These are phyloP conservation scores for Zaprionus tsacasi DNA, from an alignment of 1,140 invertebrate species.

Conservation along the genomic window DNA sequence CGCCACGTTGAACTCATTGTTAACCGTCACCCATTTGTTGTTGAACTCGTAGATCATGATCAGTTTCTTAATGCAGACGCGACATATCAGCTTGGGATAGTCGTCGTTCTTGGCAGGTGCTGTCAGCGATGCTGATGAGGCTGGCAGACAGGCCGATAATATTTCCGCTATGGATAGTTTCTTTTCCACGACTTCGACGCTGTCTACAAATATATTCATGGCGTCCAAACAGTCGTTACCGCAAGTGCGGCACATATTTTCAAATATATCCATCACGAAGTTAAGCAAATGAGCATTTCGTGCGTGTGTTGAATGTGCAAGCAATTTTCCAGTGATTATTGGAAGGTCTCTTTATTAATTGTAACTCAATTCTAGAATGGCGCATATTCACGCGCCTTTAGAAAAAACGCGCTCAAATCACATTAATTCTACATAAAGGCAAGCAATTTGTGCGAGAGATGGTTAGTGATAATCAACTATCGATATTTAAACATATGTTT, in stretches of 20 bases:
- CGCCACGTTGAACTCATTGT: constrained; percentile 66
- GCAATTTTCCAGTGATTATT: not conserved
- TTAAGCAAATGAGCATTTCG: not conserved
- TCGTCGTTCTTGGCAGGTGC: constrained; percentile 32
- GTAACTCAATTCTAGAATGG: not conserved
- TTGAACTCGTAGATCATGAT: constrained; percentile 59
- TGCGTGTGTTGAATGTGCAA: not conserved
- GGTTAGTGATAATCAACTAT: constrained; percentile 8
- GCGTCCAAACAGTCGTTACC: constrained; percentile 65
- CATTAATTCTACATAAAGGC: not conserved
- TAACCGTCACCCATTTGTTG: constrained; percentile 50
- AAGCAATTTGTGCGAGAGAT: constrained; percentile 1
- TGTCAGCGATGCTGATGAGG: constrained; percentile 20
- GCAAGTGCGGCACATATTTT: constrained; percentile 72
- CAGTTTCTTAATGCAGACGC: constrained; percentile 60
- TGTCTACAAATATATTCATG: constrained; percentile 44
- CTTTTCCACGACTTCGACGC: constrained; percentile 13
- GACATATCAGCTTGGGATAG: constrained; percentile 70
- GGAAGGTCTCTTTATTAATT: not conserved
- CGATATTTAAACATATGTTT: not conserved
- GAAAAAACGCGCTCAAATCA: not conserved
- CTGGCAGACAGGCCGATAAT: constrained; percentile 42
- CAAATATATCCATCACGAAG: constrained; percentile 66
- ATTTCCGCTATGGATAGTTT: constrained; percentile 40
- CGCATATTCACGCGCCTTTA: not conserved